Evolutionary conservation across 2,113 vertebrate species (phyloP), one percentile per base, ranked within the genome.

Genomic region (Psettodes erumei): DNA sequence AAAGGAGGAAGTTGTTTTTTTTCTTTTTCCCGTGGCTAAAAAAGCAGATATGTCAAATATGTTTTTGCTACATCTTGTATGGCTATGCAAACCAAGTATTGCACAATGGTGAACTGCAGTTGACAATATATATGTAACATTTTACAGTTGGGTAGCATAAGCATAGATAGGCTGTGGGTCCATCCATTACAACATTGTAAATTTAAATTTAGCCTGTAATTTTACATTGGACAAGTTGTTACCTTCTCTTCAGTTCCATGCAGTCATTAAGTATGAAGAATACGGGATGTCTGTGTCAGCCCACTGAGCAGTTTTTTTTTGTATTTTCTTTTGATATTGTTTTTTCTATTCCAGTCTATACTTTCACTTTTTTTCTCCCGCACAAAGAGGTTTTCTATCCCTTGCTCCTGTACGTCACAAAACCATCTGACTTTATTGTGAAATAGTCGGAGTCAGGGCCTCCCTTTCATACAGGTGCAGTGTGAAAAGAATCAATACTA

Each of bases 341-440:
- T 61, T 32, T 65, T 50, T 67, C 12, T 68, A 8, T 72, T 32
- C 28, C 0, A 5, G 10, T 51, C 12, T 63, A 3, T 11, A 43
- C 45, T 75, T 54, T 40, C 8, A n/a, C 60, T 51, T 61, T 25
- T 42, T 28, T 56, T 32, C 21, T 25, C 55, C 37, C 21, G 21
- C 23, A 85, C 75, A 83, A 78, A 86, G 53, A 70, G 25, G 42
- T 18, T n/a, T 75, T 75, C 73, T 69, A 61, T 82, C 27, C 47
- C 5, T 23, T 10, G 21, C 71, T 71, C 23, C 60, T 40, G 33
- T 66, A 70, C 55, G 77, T 86, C 82, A 83, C 63, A 75, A 54
- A 42, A 53, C n/a, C 66, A 85, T 63, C 88, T 72, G 77, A 77
- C 81, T 45, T 53, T 58, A 84, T 79, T 86, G 81, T 65, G 70